Evolutionary conservation across 2,113 vertebrate species (phyloP).

Genomic region (Anseranas semipalmata): DNA sequence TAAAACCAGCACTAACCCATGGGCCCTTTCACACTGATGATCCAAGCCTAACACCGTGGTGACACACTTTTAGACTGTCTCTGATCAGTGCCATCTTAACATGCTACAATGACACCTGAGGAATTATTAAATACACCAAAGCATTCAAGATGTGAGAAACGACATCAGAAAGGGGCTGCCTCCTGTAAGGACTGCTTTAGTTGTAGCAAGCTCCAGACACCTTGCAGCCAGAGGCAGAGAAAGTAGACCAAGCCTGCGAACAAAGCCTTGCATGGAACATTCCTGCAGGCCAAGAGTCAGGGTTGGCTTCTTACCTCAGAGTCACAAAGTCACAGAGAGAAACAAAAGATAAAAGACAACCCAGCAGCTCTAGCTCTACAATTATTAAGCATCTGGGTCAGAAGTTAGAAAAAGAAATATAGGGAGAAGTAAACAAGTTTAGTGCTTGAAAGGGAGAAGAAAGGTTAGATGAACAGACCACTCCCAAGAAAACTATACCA

Average conservation of each 20-base stretch:
- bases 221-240: not conserved
- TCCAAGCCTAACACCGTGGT: fast-evolving
- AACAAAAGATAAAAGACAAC: constrained; percentile 9
- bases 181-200: not conserved
- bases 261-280: not conserved
- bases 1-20: not conserved
- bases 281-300: not conserved
- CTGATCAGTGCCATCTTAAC: not conserved
- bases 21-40: not conserved
- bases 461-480: not conserved
- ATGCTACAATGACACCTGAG: not conserved
- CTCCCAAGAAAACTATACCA: not conserved
- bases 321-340: not conserved
- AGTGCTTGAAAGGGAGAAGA: not conserved
- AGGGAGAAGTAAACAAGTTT: not conserved
- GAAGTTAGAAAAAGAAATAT: not conserved
- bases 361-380: not conserved
- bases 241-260: not conserved
- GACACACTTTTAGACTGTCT: not conserved
- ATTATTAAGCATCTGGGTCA: not conserved
- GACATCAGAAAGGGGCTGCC: not conserved
- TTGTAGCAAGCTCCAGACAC: not conserved
- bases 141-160: not conserved
- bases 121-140: not conserved
- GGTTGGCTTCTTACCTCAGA: not conserved